phyloP scores from a whole-genome alignment of 1,140 invertebrate species.

The Bradynema listronoti region DNA sequence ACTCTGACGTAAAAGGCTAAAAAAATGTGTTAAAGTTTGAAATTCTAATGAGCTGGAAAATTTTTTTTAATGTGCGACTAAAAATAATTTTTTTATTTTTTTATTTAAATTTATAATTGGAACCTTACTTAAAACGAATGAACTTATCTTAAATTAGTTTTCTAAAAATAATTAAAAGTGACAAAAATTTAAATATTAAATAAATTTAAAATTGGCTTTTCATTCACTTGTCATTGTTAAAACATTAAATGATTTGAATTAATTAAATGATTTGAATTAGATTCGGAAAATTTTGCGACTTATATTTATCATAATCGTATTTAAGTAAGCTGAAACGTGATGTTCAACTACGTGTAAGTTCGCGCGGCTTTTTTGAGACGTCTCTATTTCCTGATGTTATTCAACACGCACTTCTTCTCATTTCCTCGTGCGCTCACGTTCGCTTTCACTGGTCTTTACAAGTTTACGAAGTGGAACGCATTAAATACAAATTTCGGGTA shows the following conservation, averaged over 20 bases:
- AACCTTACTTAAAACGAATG: too few relatives aligned
- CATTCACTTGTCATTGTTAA: too few relatives aligned
- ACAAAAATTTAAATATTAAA: too few relatives aligned
- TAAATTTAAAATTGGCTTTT: too few relatives aligned
- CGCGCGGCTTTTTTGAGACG: constrained; percentile 79
- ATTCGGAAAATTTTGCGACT: not conserved
- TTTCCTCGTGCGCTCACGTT: constrained; percentile 82
- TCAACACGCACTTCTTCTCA: constrained; percentile 86
- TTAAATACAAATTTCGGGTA: constrained; percentile 82
- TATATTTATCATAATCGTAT: constrained; percentile 10
- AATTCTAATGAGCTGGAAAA: too few relatives aligned
- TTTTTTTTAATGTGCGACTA: too few relatives aligned
- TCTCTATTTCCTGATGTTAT: constrained; percentile 88
- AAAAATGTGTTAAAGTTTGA: too few relatives aligned
- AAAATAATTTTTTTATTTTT: too few relatives aligned
- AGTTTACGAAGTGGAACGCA: constrained; percentile 71
- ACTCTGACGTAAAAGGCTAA: too few relatives aligned
- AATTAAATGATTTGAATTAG: constrained; percentile 30
- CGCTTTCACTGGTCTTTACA: constrained; percentile 85
- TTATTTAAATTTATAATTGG: too few relatives aligned
- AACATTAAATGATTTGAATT: constrained; percentile 13
- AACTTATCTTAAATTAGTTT: too few relatives aligned
- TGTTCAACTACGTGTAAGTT: constrained; percentile 82
- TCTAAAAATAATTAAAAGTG: too few relatives aligned
- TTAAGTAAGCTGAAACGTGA: constrained; percentile 88